A percentile compares a stretch with the other conserved stretches of the same genome.
Conservation (phyloP, 2,888 invertebrate genomes). For the Ethmia dodecea region DNA sequence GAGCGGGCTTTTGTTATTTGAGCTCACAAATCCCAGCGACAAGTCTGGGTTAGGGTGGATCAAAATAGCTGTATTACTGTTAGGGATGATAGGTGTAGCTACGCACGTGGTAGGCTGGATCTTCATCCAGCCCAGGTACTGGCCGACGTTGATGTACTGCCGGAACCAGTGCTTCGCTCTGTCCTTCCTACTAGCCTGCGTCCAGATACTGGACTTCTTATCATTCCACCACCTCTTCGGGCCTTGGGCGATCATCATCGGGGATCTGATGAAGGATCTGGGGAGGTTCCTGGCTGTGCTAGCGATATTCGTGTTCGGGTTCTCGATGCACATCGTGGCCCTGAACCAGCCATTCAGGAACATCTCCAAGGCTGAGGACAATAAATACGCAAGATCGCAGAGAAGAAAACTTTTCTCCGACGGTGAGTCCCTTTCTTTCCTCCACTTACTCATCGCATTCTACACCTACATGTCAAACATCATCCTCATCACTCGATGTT, state of each 20-base stretch:
- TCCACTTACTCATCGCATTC: slow-evolving; percentile 14
- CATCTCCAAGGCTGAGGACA: slow-evolving; percentile 79
- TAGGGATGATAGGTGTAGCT: slow-evolving; percentile 93
- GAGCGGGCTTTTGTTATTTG: slow-evolving; percentile 95
- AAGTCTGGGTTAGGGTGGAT: slow-evolving; percentile 98
- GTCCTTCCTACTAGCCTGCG: slow-evolving; percentile 96
- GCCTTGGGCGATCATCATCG: slow-evolving; percentile 99
- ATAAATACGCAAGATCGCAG: slow-evolving; percentile 74
- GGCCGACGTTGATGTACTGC: slow-evolving; percentile 94
- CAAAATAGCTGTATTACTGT: slow-evolving; percentile 89
- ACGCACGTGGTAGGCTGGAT: slow-evolving; percentile 91
- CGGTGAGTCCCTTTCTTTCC: slow-evolving; percentile 76
- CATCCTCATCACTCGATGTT: not conserved
- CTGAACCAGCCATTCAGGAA: slow-evolving; percentile 95
- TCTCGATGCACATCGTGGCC: slow-evolving; percentile 97
- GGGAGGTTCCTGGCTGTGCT: slow-evolving; percentile 98
- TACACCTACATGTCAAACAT: not conserved
- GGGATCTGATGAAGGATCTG: slow-evolving; percentile 94
- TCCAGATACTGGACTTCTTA: slow-evolving; percentile 97
- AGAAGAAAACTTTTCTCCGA: slow-evolving; percentile 81
- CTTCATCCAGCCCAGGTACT: slow-evolving; percentile 81
- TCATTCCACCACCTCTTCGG: slow-evolving; percentile 99
- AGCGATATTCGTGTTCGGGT: slow-evolving; percentile 98
- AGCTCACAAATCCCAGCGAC: slow-evolving; percentile 98
- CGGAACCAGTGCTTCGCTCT: slow-evolving; percentile 98